Evolutionary conservation across 2,888 invertebrate species (phyloP), one percentile per base, ranked within the genome.

Genomic region (Drosophila cracens): DNA sequence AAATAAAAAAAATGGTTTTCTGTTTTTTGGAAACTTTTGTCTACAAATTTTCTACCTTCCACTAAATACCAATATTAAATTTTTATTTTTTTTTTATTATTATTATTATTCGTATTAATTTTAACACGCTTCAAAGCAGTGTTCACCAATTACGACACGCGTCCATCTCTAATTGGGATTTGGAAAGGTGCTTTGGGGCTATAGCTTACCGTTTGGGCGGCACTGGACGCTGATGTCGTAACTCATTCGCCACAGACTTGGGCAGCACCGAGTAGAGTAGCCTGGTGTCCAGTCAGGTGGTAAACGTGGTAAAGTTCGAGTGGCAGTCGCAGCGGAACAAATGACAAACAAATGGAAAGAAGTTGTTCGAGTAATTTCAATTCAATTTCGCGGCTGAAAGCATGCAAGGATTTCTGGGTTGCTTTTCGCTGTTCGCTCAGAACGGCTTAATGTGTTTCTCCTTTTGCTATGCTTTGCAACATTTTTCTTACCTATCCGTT

Each of bases 241-340:
- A 94, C 91, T 99, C 98, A 81, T 96, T 98, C n/a, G 99, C 99
- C 53, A 99, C 99, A 74, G 97, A 97, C 88, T 98, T 96, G 49
- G 99, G 99, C 72, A 99, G 94, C 34, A 99, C 98, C 0, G 99
- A 99, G 93, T 99, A 99, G 58, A 99, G 95, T 77, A 99, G 95
- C 90, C 98, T 98, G 94, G 5, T 27, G 56, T 18, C 31, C 5
- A 53, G 13, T 16, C 46, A 53, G 51, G 33, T 57, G 16, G 16
- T 40, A 6, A 52, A 46, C 21, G 54, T n/a, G 54, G 54, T 21
- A 13, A 8, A 31, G 29, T 1, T 43, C 16, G 31, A 60, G 34
- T 25, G 54, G 51, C 38, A 66, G 31, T 43, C 70, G 52, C 63
- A 70, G 56, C 66, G 65, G 54, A 61, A 62, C 52, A 77, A 74